A percentile compares a stretch with the other conserved stretches of the same genome.
phyloP scores from a whole-genome alignment of 2,113 vertebrate species.

The Sarotherodon lohbergeri region DNA sequence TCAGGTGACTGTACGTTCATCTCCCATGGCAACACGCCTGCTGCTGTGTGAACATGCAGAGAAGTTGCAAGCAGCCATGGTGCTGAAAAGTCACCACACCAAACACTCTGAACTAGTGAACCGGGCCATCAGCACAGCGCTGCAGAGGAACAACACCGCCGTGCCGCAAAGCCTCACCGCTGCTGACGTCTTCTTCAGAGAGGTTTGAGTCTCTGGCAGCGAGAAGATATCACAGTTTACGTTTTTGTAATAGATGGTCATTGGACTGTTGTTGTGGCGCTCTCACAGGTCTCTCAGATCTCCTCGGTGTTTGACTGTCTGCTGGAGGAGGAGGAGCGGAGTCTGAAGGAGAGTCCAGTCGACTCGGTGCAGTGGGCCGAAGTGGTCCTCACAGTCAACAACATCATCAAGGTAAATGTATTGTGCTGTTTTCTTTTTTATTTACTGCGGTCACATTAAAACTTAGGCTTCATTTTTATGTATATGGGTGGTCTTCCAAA shows the following conservation, averaged over 20 bases:
- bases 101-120: slow-evolving; percentile 84
- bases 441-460: neutral
- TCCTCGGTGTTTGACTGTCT: slow-evolving; percentile 87
- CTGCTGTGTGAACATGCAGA: slow-evolving; percentile 92
- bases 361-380: slow-evolving; percentile 86
- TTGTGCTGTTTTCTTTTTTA: neutral
- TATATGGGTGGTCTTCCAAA: neutral
- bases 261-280: neutral
- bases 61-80: slow-evolving; percentile 85
- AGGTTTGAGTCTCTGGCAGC: slow-evolving; percentile 65
- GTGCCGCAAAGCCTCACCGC: slow-evolving; percentile 83
- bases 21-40: slow-evolving; percentile 81
- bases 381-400: slow-evolving; percentile 82
- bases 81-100: slow-evolving; percentile 89
- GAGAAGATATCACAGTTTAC: neutral
- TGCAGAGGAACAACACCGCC: slow-evolving; percentile 72
- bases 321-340: slow-evolving; percentile 86
- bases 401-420: slow-evolving; percentile 81
- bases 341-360: slow-evolving; percentile 75
- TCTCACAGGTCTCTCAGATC: slow-evolving; percentile 86
- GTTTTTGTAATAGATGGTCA: too few relatives aligned
- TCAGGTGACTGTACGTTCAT: slow-evolving; percentile 69
- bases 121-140: slow-evolving; percentile 72
- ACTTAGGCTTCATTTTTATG: neutral
- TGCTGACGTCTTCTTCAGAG: slow-evolving; percentile 93